Evolutionary conservation across 2,888 invertebrate genomes (phyloP), one percentile per base, ranked within the genome.

Genomic region (Archips xylosteana): DNA sequence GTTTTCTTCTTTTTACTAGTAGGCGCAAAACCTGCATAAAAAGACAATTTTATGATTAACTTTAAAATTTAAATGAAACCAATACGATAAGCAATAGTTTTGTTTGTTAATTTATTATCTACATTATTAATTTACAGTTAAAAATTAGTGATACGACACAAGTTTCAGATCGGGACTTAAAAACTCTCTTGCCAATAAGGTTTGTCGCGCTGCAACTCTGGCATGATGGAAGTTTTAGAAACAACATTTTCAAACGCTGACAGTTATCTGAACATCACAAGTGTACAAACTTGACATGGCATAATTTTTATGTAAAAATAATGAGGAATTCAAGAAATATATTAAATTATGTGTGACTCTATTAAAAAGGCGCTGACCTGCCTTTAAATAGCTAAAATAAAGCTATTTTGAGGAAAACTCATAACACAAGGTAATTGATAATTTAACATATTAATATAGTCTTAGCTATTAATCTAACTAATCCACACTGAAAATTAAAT

Each of bases 311-410:
- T 49, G 64, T 36, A 51, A 51, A 65, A 65, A 63, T 47, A 47
- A 63, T 63, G 49, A 65, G 34, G 51, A 61, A 39, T 23, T 63
- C 45, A 47, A 51, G 51, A 2, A 51, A n/a, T n/a, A 23, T n/a
- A 36, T 51, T 49, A 65, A 65, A 65, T 65, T 65, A 65, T 65
- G 65, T n/a, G 65, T 65, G n/a, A 51, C n/a, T n/a, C 5, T 75
- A 59, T 34, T 69, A 62, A 45, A 42, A 57, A 74, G 57, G 54
- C 70, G 68, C 60, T 76, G 70, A 57, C 49, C 61, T 67, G 62
- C 51, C 23, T 39, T 45, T 49, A n/a, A 65, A 42, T 57, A 57
- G 51, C 63, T 47, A n/a, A 12, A 47, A 13, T 47, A 13, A 13
- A 32, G 47, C 63, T 47, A 32, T 47, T 12, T 63, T 3, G 8